Conservation (phyloP, 2,113 vertebrate genomes). For the Catharus minimus region DNA sequence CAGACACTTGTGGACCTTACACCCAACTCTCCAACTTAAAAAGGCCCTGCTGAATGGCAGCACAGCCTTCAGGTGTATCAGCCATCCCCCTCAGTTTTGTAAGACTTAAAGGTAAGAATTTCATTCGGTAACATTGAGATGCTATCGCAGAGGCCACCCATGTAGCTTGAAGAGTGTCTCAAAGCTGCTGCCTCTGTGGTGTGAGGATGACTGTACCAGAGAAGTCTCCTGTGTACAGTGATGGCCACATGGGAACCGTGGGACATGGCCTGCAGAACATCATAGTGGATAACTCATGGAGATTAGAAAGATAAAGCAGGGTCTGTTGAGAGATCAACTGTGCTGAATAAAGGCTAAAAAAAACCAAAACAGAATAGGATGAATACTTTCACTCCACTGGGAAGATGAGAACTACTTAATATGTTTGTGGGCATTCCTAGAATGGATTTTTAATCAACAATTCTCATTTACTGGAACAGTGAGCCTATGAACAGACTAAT, state of each 20-base stretch:
- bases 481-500: constrained; percentile 61
- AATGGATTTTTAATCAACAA: constrained; percentile 75
- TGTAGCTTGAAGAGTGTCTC: accelerated
- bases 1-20: accelerated
- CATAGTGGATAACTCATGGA: background rate
- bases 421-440: constrained; percentile 26
- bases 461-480: constrained; percentile 68
- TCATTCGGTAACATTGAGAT: background rate
- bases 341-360: background rate
- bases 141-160: background rate
- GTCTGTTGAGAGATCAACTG: background rate
- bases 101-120: background rate
- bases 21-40: background rate
- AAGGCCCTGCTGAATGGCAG: background rate
- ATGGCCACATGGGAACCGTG: no score
- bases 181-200: background rate
- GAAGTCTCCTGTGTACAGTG: background rate
- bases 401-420: constrained; percentile 52
- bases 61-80: background rate
- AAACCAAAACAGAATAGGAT: background rate
- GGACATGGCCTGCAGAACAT: background rate
- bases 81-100: background rate
- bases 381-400: constrained; percentile 6
- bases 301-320: background rate
- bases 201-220: background rate